phyloP scores from a whole-genome alignment of 2,888 invertebrate genomes.

The Rapana venosa region DNA sequence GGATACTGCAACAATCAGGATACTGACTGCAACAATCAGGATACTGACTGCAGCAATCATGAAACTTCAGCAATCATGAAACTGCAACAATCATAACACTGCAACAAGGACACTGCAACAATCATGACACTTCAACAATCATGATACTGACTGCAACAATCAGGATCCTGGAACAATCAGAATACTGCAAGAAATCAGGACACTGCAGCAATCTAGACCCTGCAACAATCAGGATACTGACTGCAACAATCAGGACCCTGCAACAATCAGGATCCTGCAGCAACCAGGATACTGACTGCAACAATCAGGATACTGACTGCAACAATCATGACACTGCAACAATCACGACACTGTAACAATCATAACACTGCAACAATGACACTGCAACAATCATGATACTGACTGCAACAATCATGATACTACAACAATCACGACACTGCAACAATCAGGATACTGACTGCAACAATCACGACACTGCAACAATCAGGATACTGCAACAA shows the following conservation, averaged over 20 bases:
- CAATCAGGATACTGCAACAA: constrained; percentile 58
- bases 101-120: too few relatives aligned
- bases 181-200: not conserved
- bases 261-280: not conserved
- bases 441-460: not conserved
- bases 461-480: too few relatives aligned
- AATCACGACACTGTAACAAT: too few relatives aligned
- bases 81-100: not conserved
- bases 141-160: constrained; percentile 50
- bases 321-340: not conserved
- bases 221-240: too few relatives aligned
- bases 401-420: not conserved
- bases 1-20: too few relatives aligned
- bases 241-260: too few relatives aligned
- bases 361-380: too few relatives aligned
- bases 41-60: constrained; percentile 56
- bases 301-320: not conserved
- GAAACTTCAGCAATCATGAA: not conserved
- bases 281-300: too few relatives aligned
- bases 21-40: too few relatives aligned
- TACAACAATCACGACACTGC: not conserved
- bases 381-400: constrained; percentile 51
- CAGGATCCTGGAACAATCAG: not conserved
- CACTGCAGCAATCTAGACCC: not conserved
- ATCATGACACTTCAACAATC: too few relatives aligned